phyloP scores from a whole-genome alignment of 2,797 vertebrate genomes.

The Psittacula derbiana region DNA sequence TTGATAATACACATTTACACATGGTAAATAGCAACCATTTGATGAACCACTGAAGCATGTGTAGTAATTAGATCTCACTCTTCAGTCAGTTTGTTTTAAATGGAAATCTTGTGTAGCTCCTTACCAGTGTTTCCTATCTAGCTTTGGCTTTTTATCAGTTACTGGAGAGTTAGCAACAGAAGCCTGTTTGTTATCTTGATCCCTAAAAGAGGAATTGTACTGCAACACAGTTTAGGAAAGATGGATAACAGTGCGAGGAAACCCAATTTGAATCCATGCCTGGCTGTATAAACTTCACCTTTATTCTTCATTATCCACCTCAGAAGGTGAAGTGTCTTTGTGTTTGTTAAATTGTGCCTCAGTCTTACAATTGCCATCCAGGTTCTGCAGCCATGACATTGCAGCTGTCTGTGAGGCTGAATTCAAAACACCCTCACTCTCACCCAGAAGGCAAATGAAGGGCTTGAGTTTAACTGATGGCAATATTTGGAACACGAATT shows the following conservation, averaged over 20 bases:
- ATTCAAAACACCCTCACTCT: background rate
- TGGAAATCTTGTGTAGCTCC: background rate
- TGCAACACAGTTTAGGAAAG: background rate
- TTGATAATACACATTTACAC: background rate
- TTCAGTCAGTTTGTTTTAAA: conserved; percentile 2
- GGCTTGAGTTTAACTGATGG: background rate
- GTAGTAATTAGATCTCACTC: background rate
- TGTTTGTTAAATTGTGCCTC: background rate
- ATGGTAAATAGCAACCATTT: background rate
- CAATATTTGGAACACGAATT: background rate
- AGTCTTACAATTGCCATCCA: background rate
- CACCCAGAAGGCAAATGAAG: background rate
- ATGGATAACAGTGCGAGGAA: background rate
- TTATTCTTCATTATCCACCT: background rate
- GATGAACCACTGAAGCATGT: background rate
- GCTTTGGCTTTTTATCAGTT: background rate
- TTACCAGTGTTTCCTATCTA: background rate
- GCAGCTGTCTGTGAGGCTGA: background rate
- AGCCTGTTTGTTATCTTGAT: background rate
- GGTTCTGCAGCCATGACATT: background rate
- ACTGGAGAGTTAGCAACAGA: background rate
- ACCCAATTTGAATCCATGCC: background rate
- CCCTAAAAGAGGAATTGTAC: background rate
- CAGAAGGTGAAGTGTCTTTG: background rate
- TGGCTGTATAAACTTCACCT: background rate